Base-by-base conservation (phyloP, 2,888 invertebrate species). In the Halictus quadricinctus region DNA sequence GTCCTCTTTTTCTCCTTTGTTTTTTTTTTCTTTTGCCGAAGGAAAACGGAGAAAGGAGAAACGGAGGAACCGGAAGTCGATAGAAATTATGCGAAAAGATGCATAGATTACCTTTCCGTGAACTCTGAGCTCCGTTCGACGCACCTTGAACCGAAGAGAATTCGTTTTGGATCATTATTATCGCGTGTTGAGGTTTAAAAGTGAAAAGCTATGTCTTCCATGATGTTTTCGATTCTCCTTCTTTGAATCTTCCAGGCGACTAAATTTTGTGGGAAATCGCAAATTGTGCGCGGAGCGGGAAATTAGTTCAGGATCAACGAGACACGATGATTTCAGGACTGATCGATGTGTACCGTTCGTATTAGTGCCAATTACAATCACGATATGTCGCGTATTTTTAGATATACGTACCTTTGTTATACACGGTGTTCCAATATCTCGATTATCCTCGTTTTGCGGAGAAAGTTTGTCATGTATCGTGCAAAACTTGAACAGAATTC, bases 1-100 rank as follows among this genome's bases (percentile, higher is more conserved):
- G 50, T 54, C 8, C 73, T 6, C 29, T 15, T 46, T 74, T 74
- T 81, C 81, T 64, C 64, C 64, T 36, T 36, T 36, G 36, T 36
- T 36, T 36, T 58, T 58, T 58, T n/a, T 21, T n/a, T 54, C 29
- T 12, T 66, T 54, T 25, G 36, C 21, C 21, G 29, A 29, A n/a
- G 36, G 69, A 41, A 46, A 48, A 15, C 64, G 21, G 1, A 6
- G 36, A 36, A 36, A 43, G 69, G 25, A 21, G 43, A 48, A 21
- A 46, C 60, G 43, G 29, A 36, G 36, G 36, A 69, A 21, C 29
- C 66, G 36, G 36, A 66, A 21, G 36, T 10, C 36, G 66, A 21
- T 36, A 36, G 41, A 69, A 69, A 69, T 69, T 69, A 41, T 21
- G 66, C 36, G 66, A 41, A 64, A 64, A 69, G 21, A 41, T 69